Conservation (phyloP, 1,140 invertebrate species). For the Idris sp. region DNA sequence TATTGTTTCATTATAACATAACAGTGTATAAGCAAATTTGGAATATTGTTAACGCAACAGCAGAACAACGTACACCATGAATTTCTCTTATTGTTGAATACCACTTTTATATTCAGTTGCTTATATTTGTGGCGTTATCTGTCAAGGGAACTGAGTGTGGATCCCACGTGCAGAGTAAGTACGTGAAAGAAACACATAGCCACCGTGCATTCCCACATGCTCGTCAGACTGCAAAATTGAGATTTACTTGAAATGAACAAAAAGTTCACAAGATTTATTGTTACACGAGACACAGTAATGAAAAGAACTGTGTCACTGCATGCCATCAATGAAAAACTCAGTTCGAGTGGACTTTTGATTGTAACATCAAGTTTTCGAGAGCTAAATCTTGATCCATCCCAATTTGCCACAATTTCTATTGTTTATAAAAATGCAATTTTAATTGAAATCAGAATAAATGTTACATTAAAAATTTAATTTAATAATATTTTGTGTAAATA, state of each 20-base stretch:
- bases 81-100: conserved; percentile 38
- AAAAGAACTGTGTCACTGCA: conserved; percentile 37
- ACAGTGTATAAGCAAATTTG: conserved; percentile 21
- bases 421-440: too few relatives aligned
- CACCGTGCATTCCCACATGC: conserved; percentile 15
- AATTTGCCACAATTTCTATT: too few relatives aligned
- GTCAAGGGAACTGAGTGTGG: conserved; percentile 6
- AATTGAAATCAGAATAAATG: too few relatives aligned
- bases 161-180: neutral
- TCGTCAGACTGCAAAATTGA: conserved; percentile 45
- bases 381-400: too few relatives aligned
- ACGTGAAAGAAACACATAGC: conserved; percentile 7
- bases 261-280: conserved; percentile 38
- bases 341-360: conserved; percentile 21
- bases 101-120: conserved; percentile 39
- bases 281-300: conserved; percentile 23
- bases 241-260: conserved; percentile 36
- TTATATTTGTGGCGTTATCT: conserved; percentile 31
- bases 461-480: too few relatives aligned
- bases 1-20: conserved; percentile 2
- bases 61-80: conserved; percentile 10
- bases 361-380: conserved; percentile 14
- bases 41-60: conserved; percentile 15
- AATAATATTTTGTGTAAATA: too few relatives aligned
- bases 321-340: conserved; percentile 16